Conservation (phyloP, 2,113 vertebrate species). For the Ctenodactylus gundi region DNA sequence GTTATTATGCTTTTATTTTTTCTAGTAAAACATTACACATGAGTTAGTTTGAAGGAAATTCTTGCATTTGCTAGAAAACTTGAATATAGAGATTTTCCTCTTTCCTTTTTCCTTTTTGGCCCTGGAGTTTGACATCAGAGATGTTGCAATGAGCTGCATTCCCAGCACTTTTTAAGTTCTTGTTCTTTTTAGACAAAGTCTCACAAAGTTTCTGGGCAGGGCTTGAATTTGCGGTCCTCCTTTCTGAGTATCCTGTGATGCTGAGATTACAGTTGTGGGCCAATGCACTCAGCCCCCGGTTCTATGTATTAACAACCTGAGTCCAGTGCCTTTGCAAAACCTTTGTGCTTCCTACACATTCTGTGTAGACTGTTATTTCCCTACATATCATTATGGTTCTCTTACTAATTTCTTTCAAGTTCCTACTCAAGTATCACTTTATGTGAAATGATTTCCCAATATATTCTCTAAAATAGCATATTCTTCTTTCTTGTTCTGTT, state of each 20-base stretch:
- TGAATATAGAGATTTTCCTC: background rate
- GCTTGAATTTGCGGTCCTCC: background rate
- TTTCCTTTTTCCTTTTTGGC: background rate
- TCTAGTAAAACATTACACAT: background rate
- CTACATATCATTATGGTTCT: background rate
- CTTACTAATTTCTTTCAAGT: background rate
- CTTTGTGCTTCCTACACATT: background rate
- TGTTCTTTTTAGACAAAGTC: background rate
- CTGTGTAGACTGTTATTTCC: slow-evolving; percentile 8
- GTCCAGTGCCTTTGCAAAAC: background rate
- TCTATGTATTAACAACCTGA: background rate
- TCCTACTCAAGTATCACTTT: background rate
- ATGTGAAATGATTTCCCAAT: background rate
- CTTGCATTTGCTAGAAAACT: background rate
- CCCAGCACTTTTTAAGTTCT: background rate
- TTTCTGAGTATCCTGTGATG: background rate
- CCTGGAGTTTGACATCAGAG: background rate
- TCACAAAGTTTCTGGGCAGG: background rate
- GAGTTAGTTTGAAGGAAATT: slow-evolving; percentile 11
- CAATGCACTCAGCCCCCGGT: background rate
- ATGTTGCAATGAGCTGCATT: background rate
- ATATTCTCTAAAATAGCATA: background rate
- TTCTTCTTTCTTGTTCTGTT: background rate
- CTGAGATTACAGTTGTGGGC: background rate
- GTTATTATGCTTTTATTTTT: background rate